Percentiles rank a stretch among this genome's conserved stretches.
Evolutionary conservation across 2,888 invertebrate genomes (phyloP).

Genomic region (Scaptomyza reducta): DNA sequence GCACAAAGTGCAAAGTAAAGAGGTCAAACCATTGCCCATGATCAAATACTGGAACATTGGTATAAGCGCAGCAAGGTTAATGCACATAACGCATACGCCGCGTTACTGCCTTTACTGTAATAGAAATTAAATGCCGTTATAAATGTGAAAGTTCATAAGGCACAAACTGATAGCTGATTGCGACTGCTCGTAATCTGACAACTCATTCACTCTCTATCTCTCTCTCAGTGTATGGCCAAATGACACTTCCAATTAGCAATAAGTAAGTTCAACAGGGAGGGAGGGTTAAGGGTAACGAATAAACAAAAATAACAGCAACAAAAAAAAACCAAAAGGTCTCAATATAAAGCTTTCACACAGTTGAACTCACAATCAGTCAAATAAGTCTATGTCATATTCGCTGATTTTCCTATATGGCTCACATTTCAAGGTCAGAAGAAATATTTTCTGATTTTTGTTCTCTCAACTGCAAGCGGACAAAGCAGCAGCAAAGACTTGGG

Average conservation of each 20-base stretch:
- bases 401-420: background rate
- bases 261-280: background rate
- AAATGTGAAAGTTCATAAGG: conserved; percentile 70
- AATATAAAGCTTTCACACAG: conserved; percentile 18
- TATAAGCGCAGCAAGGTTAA: conserved; percentile 41
- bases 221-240: conserved; percentile 27
- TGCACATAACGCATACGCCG: conserved; percentile 42
- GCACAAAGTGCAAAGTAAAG: conserved; percentile 4
- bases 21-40: conserved; percentile 14
- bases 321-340: conserved; percentile 56
- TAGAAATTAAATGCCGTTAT: conserved; percentile 15
- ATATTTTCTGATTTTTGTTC: conserved; percentile 11
- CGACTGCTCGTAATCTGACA: background rate
- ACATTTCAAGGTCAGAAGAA: background rate
- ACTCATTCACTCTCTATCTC: background rate
- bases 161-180: conserved; percentile 8
- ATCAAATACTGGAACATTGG: conserved; percentile 10
- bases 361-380: conserved; percentile 12
- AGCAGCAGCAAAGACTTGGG: background rate
- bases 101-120: conserved; percentile 15
- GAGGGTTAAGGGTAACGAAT: background rate
- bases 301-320: conserved; percentile 20
- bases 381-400: conserved; percentile 8
- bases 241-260: conserved; percentile 66
- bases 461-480: conserved; percentile 2